Evolutionary conservation across 1,140 invertebrate genomes (phyloP), one percentile per base, ranked within the genome.

Genomic region (Drosophila gunungcola): DNA sequence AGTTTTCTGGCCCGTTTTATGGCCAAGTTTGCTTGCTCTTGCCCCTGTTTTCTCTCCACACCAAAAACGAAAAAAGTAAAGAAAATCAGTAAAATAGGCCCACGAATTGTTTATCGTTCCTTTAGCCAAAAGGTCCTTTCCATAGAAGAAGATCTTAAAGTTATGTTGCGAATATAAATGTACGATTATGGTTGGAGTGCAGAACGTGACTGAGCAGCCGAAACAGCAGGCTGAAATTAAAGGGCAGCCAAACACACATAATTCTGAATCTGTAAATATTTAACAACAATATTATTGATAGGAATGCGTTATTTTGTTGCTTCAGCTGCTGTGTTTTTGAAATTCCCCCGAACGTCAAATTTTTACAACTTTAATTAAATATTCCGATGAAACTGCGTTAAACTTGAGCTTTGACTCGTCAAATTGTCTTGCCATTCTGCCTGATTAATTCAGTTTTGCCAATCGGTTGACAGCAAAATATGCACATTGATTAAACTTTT

Each of bases 401-500:
- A 0, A 34, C 39, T 65, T 65, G 58, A 42, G 46, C 38, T 48
- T 55, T 48, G 64, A 36, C 51, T 27, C 29, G 21, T 4, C 6
- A 55, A 42, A 46, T 55, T 54, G 61, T 29, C 38, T 62, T 55
- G 12, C 54, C 43, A 52, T 55, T 57, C 45, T 36, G 52, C 29
- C 48, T 58, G 72, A 74, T 74, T 73, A 51, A 74, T 74, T 75
- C 61, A 34, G 73, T 75, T 64, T 48, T 52, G 55, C 53, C 68
- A 73, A 36, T 56, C 64, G 63, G 42, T 56, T 36, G 51, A 36
- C 42, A 56, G 21, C 64, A 46, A 70, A 61, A 73, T 58, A 73
- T 73, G 69, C 69, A 73, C 68, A 73, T 73, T 73, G 54, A 73
- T 73, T 73, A 61, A 73, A 73, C 55, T 73, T 75, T 74, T 75